Base-by-base conservation (phyloP, 2,888 invertebrate species). In the Bimastos eiseni region DNA sequence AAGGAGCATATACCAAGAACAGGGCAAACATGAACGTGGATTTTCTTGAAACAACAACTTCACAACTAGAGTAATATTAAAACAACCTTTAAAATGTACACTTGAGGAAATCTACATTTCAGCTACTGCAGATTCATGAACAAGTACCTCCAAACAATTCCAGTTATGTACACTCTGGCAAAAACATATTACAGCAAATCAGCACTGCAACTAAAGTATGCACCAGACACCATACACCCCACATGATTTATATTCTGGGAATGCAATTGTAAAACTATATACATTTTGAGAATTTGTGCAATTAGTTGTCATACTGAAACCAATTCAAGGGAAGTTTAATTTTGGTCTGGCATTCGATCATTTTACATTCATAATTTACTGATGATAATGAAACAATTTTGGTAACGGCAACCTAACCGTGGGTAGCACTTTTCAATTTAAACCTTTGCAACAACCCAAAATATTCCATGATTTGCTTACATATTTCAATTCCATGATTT, bases 1-100 rank as follows among this genome's bases (percentile, higher is more conserved):
- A n/a, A 70, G 70, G 70, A 8, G 70, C 6, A 24, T 49, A 49
- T 11, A 49, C 19, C n/a, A n/a, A n/a, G n/a, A 11, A 41, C 6
- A 15, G 41, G 41, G 41, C 15, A 11, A 15, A 15, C 6, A 15
- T 5, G 13, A 8, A 30, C n/a, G 70, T n/a, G 11, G 70, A 70
- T n/a, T 70, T 55, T 70, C n/a, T n/a, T 70, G 70, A 30, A 70
- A 70, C 70, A 70, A 70, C 70, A 70, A 70, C 70, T 70, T 70
- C 0, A 70, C 70, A 70, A 70, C 70, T 70, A 70, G 70, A 30
- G n/a, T 70, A 70, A 70, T 70, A 70, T 11, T 70, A 70, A 70
- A 70, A 70, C 70, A 70, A 70, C 30, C n/a, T 30, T 5, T n/a
- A 70, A 70, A 70, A 70, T 70, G n/a, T 70, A 70, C 70, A 70